Conservation (phyloP, 64 coral and sea anemone genomes). For the Porites lutea region DNA sequence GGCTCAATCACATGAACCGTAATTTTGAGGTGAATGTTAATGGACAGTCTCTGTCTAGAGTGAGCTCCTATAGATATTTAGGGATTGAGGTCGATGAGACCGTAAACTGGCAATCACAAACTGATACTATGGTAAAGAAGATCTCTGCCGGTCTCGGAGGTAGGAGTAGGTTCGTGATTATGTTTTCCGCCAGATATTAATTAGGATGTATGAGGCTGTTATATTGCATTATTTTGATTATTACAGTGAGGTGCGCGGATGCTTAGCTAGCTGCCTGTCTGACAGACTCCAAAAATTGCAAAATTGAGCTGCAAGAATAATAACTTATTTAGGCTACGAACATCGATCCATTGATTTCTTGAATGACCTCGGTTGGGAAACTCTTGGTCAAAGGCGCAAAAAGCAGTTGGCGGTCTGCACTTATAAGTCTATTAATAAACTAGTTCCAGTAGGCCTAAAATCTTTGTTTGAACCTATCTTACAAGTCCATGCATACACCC, state of each 20-base stretch:
- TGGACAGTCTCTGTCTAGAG: too few species aligned
- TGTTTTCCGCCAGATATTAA: not conserved
- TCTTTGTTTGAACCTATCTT: too few species aligned
- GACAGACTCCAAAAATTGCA: not conserved
- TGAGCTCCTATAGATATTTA: conserved; percentile 4
- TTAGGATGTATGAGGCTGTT: not conserved
- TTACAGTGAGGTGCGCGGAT: conserved; percentile 19
- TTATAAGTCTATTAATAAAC: too few species aligned
- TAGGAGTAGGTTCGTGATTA: conserved; percentile 24
- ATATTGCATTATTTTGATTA: conserved; percentile 39
- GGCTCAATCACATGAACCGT: not conserved
- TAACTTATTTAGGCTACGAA: too few species aligned
- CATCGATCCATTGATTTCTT: too few species aligned
- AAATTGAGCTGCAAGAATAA: too few species aligned
- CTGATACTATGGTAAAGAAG: conserved; percentile 19
- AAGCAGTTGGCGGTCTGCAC: too few species aligned
- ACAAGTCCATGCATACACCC: too few species aligned
- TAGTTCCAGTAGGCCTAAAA: too few species aligned
- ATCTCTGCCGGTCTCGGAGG: conserved; percentile 15
- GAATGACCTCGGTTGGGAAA: too few species aligned
- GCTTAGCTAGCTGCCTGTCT: not conserved
- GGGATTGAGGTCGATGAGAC: conserved; percentile 39
- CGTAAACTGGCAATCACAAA: conserved; percentile 29
- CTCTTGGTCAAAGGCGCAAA: too few species aligned
- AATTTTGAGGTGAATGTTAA: not conserved